Evolutionary conservation across 2,797 vertebrate species (phyloP), one percentile per base, ranked within the genome.

Genomic region (Antennarius maculatus): DNA sequence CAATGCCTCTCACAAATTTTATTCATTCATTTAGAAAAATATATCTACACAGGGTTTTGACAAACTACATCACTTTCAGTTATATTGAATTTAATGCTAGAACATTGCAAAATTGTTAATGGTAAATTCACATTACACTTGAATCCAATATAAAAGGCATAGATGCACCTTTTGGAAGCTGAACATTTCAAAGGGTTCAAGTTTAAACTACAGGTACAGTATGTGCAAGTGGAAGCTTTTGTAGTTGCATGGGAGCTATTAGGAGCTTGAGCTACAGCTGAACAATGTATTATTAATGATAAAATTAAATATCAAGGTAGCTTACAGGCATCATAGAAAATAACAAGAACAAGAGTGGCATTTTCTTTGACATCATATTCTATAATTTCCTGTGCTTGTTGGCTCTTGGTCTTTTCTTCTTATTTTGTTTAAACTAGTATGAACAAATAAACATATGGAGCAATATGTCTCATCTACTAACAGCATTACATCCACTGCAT

Each of bases 61-160:
- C 18, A 52, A 34, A 66, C 54, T 31, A 69, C 74, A 17, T 13
- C 1, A 45, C 47, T 65, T 48, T 54, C 27, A 52, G 4, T 49
- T 51, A 43, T 65, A 63, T 61, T 69, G 11, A 31, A 66, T 77
- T 67, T 39, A n/a, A 17, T 31, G 29, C 13, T 42, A 39, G 6
- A n/a, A 28, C 27, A 53, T 41, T n/a, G 18, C 2, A 3, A 54
- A 16, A 34, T 46, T 3, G 60, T 74, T 39, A 3, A 45, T 77
- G 65, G 46, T 62, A 47, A 51, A 69, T 41, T 56, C 41, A 45
- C 23, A 54, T 42, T 34, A 49, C 50, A 10, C 51, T 23, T 58
- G 6, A 54, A 50, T 50, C 10, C 42, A 42, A 61, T 45, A 61
- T 49, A 2, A 61, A 63, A 66, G 14, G 14, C 3, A 12, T 12